Percentiles rank a stretch among this genome's conserved stretches.
These are phyloP conservation scores for Guaruba guarouba DNA, from an alignment of 2,113 vertebrate species.

Conservation along the genomic window DNA sequence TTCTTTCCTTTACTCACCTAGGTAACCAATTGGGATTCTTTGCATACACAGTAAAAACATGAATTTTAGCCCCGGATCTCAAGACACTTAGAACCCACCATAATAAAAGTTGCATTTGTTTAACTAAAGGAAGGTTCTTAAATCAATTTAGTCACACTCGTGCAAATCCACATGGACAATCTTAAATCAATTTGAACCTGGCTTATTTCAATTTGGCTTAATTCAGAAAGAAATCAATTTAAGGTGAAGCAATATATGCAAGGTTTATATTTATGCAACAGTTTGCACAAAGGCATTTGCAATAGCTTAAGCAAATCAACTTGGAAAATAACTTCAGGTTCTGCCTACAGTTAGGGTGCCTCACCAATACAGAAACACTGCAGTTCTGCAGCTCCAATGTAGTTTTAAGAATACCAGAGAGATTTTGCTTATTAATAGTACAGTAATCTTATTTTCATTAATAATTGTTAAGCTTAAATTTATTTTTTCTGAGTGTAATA, in stretches of 20 bases:
- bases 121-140: background rate
- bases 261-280: background rate
- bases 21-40: background rate
- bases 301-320: background rate
- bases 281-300: background rate
- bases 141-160: conserved; percentile 19
- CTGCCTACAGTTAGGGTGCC: background rate
- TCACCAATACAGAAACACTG: background rate
- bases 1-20: background rate
- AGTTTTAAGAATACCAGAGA: background rate
- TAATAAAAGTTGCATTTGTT: background rate
- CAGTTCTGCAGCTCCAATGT: background rate
- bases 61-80: background rate
- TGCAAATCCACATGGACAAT: conserved; percentile 3
- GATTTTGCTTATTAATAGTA: background rate
- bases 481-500: background rate
- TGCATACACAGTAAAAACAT: background rate
- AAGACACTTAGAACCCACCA: background rate
- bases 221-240: conserved; percentile 42
- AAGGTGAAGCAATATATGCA: background rate
- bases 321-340: background rate
- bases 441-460: background rate
- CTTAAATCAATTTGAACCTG: conserved; percentile 31
- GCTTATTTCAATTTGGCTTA: conserved; percentile 28
- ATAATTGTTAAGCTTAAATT: background rate